Percentiles rank a stretch among this genome's conserved stretches.
Conservation (phyloP, 1,140 invertebrate species). For the Caenorhabditis inopinata region DNA sequence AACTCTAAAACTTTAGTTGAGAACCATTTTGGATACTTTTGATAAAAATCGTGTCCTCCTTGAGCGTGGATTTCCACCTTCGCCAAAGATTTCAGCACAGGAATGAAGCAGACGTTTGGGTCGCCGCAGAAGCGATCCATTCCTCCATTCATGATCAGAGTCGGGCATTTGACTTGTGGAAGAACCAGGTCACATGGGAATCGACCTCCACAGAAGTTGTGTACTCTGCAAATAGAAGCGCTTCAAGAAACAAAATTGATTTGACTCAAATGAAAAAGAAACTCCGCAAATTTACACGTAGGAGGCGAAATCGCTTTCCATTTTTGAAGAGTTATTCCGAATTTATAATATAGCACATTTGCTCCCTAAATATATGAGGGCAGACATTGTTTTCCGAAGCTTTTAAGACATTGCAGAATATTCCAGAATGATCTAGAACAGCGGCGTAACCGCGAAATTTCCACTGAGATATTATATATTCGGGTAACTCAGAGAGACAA, state of each 20-base stretch:
- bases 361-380: no score
- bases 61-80: conserved; percentile 63
- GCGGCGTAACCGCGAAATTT: no score
- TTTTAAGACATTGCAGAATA: no score
- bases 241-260: not conserved
- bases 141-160: conserved; percentile 61
- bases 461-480: no score
- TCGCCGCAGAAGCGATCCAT: conserved; percentile 61
- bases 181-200: conserved; percentile 60
- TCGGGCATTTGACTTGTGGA: conserved; percentile 55
- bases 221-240: conserved; percentile 54
- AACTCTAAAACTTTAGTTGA: conserved; percentile 41
- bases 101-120: conserved; percentile 57
- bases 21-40: conserved; percentile 65
- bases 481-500: no score
- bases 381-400: no score
- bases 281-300: no score
- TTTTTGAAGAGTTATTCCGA: no score
- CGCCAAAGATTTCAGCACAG: conserved; percentile 46
- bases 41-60: conserved; percentile 61
- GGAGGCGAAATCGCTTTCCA: no score
- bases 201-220: conserved; percentile 60
- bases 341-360: no score
- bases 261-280: not conserved
- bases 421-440: no score